These are phyloP conservation scores for Parauchenoglanis punctatus DNA, from an alignment of 2,797 vertebrate species.

Conservation along the genomic window DNA sequence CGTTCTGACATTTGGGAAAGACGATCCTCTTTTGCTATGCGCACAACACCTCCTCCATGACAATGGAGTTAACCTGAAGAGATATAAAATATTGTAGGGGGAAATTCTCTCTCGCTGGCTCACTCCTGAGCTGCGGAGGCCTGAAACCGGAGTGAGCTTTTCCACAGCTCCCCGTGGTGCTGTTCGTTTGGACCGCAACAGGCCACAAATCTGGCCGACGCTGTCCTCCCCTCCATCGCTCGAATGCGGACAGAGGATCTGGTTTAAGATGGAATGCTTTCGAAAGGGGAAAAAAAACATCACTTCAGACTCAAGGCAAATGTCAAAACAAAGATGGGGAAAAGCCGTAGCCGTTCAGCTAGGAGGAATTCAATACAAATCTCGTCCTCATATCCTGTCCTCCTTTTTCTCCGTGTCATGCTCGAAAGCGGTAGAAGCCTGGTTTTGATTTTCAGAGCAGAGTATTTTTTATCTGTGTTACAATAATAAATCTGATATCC, in stretches of 20 bases:
- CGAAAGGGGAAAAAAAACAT: not conserved
- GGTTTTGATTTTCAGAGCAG: constrained; percentile 44
- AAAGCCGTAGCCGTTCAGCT: constrained; percentile 68
- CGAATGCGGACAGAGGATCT: constrained; percentile 60
- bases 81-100: constrained; percentile 69
- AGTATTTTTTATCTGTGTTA: constrained; percentile 46
- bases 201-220: constrained; percentile 72
- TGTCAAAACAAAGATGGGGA: constrained; percentile 65
- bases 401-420: constrained; percentile 27
- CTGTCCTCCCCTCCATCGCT: constrained; percentile 59
- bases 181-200: constrained; percentile 75
- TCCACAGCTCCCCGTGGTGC: constrained; percentile 74
- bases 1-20: constrained; percentile 27
- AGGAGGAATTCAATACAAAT: constrained; percentile 66
- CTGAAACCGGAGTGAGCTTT: constrained; percentile 74
- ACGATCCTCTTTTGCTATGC: constrained; percentile 12
- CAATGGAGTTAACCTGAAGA: constrained; percentile 54
- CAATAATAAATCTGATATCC: constrained; percentile 51
- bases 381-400: constrained; percentile 64
- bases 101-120: constrained; percentile 65
- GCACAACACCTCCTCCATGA: constrained; percentile 65
- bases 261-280: constrained; percentile 73
- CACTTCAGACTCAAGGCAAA: constrained; percentile 65
- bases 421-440: constrained; percentile 33
- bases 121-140: constrained; percentile 65